Conservation (phyloP, 2,113 vertebrate genomes). For the Platichthys stellatus region DNA sequence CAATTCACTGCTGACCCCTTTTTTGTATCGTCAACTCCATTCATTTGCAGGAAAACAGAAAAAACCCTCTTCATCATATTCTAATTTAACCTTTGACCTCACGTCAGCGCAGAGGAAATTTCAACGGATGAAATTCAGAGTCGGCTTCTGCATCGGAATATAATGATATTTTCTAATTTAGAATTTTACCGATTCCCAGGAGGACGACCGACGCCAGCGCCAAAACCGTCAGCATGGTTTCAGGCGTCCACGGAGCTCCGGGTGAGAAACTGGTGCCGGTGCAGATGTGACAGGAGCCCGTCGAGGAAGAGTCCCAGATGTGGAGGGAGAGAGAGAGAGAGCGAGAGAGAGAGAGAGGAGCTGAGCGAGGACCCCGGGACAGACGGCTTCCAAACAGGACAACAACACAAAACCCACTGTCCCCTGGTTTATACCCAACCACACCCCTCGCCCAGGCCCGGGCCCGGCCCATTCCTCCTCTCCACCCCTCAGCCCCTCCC, state of each 20-base stretch:
- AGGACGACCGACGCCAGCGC: conserved; percentile 76
- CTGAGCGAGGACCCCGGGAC: conserved; percentile 59
- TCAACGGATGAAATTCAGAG: background rate
- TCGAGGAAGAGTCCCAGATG: conserved; percentile 51
- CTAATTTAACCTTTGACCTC: conserved; percentile 56
- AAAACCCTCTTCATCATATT: conserved; percentile 1
- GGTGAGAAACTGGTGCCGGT: conserved; percentile 23
- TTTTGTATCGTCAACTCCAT: conserved; percentile 25
- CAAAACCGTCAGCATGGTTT: conserved; percentile 80
- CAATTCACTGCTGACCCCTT: conserved; percentile 26
- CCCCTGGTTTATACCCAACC: conserved; percentile 81
- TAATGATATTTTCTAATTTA: too few species aligned
- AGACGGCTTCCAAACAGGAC: conserved; percentile 70
- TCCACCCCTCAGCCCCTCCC: background rate
- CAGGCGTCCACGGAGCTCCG: conserved; percentile 60
- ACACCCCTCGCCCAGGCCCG: conserved; percentile 73
- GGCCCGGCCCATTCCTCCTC: conserved; percentile 61
- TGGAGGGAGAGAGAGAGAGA: conserved; percentile 47
- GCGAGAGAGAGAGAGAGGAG: conserved; percentile 28
- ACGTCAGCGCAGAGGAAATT: conserved; percentile 5
- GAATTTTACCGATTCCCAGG: conserved; percentile 79
- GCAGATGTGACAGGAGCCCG: conserved; percentile 50
- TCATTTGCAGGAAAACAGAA: conserved; percentile 31
- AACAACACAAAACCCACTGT: conserved; percentile 75
- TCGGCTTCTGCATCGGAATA: too few species aligned